Conservation (phyloP, 2,888 invertebrate species). For the Cataglyphis cursor region DNA sequence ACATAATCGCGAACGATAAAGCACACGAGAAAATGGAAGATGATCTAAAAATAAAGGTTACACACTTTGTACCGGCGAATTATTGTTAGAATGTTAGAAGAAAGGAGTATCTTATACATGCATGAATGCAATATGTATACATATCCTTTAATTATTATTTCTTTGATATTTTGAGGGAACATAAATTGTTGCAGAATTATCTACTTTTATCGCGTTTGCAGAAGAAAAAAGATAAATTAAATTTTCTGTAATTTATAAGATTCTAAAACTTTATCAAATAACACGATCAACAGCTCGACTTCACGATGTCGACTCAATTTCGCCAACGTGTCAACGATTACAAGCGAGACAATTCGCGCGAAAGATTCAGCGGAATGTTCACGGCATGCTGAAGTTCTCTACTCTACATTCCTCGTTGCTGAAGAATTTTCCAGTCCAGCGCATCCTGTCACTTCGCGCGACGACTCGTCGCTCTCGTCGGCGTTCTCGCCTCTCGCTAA, state of each 20-base stretch:
- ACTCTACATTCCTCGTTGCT: constrained; percentile 46
- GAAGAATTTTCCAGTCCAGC: constrained; percentile 65
- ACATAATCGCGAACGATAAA: constrained; percentile 20
- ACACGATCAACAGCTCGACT: not conserved
- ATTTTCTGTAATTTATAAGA: not conserved
- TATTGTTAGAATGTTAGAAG: not conserved
- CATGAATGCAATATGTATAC: too few relatives aligned
- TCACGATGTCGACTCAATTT: not conserved
- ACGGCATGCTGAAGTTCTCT: constrained; percentile 3
- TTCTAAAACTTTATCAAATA: not conserved
- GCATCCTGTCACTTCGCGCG: constrained; percentile 60
- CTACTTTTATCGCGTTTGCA: not conserved
- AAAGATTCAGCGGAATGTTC: constrained; percentile 21
- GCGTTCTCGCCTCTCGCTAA: constrained; percentile 43
- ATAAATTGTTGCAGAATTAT: not conserved
- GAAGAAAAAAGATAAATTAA: not conserved
- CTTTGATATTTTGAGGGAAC: not conserved
- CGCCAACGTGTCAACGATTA: constrained; percentile 5
- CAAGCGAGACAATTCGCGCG: constrained; percentile 32
- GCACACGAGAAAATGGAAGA: not conserved
- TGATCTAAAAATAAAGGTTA: not conserved
- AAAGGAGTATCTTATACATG: not conserved
- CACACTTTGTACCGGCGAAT: not conserved
- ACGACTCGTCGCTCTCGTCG: constrained; percentile 26
- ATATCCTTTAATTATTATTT: not conserved